These are phyloP conservation scores for Aricia artaxerxes DNA, from an alignment of 2,888 invertebrate species.

Conservation along the genomic window DNA sequence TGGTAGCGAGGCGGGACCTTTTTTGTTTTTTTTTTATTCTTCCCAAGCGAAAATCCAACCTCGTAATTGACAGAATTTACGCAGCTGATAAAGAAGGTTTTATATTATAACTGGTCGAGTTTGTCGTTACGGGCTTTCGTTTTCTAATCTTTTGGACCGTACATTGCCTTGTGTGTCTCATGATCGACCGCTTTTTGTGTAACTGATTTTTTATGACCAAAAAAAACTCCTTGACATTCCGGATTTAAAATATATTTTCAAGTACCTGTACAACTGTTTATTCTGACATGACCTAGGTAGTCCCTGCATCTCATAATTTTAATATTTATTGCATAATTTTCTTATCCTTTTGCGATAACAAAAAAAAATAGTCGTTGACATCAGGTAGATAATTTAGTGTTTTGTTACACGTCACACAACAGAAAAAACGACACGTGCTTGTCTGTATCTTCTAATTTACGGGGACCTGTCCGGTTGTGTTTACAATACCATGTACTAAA, in stretches of 20 bases:
- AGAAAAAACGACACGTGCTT: constrained; percentile 8
- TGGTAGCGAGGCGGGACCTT: constrained; percentile 53
- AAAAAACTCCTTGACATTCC: constrained; percentile 24
- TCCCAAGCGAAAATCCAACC: constrained; percentile 49
- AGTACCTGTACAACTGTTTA: neutral
- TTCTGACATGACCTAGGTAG: neutral
- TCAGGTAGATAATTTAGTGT: neutral
- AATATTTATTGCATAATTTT: neutral
- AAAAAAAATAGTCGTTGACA: neutral
- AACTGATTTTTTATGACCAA: constrained; percentile 30
- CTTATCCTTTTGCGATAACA: neutral
- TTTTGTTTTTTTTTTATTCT: constrained; percentile 47
- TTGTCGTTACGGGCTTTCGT: constrained; percentile 36
- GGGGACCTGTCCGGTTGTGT: neutral
- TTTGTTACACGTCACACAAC: constrained; percentile 5
- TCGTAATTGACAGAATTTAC: constrained; percentile 71
- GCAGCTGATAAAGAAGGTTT: constrained; percentile 59
- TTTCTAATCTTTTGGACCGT: constrained; percentile 38
- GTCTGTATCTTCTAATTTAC: constrained; percentile 3
- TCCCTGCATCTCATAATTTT: neutral
- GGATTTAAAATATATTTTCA: neutral
- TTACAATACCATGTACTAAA: neutral
- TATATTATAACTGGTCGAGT: constrained; percentile 49
- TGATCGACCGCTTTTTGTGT: constrained; percentile 15
- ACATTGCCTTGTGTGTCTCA: constrained; percentile 33